Evolutionary conservation across 2,888 invertebrate genomes (phyloP).

Genomic region (Colostygia pectinataria): DNA sequence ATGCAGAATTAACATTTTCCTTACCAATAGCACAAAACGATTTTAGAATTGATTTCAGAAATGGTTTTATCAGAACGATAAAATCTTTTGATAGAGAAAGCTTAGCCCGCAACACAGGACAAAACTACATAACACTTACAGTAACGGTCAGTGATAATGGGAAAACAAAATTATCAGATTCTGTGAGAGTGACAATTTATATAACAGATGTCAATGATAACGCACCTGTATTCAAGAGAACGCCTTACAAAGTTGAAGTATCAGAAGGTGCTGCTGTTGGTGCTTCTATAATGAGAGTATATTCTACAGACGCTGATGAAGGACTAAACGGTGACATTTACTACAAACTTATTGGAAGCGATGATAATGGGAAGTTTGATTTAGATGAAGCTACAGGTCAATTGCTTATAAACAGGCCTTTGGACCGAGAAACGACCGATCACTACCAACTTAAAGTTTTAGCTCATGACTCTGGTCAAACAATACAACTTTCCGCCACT

Average conservation of each 20-base stretch:
- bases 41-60: slow-evolving; percentile 94
- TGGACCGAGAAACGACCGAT: slow-evolving; percentile 93
- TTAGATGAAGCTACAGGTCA: slow-evolving; percentile 96
- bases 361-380: slow-evolving; percentile 89
- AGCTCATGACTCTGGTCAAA: slow-evolving; percentile 93
- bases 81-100: slow-evolving; percentile 95
- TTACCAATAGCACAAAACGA: slow-evolving; percentile 89
- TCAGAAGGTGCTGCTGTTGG: slow-evolving; percentile 93
- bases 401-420: slow-evolving; percentile 86
- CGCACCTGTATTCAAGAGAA: slow-evolving; percentile 91
- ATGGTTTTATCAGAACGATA: slow-evolving; percentile 94
- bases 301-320: slow-evolving; percentile 93
- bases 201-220: slow-evolving; percentile 97
- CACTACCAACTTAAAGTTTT: slow-evolving; percentile 90
- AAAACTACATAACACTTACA: slow-evolving; percentile 91
- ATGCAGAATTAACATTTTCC: slow-evolving; percentile 94
- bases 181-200: slow-evolving; percentile 93
- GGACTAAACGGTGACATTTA: slow-evolving; percentile 95
- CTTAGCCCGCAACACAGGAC: slow-evolving; percentile 89
- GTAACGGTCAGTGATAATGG: slow-evolving; percentile 95
- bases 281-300: slow-evolving; percentile 92
- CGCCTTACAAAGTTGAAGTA: slow-evolving; percentile 94
- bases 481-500: slow-evolving; percentile 87
- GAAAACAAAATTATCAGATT: slow-evolving; percentile 88
- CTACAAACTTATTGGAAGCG: slow-evolving; percentile 91